Base-by-base conservation (phyloP, 2,888 invertebrate species). In the Pyrgus malvae region DNA sequence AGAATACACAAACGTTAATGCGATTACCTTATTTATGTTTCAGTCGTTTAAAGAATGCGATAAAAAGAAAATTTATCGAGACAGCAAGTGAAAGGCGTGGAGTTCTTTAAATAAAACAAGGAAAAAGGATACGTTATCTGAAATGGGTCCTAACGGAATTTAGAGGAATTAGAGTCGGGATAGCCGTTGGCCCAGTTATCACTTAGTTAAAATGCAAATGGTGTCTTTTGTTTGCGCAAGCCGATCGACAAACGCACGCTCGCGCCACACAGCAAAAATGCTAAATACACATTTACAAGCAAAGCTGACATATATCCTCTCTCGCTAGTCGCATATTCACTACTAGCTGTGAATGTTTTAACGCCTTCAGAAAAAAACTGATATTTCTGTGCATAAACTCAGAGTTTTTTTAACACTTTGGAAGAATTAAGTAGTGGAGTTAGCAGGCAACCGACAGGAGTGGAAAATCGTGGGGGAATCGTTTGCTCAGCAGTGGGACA, bases 181-280 rank as follows among this genome's bases (percentile, higher is more conserved):
- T 60, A 69, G 76, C 69, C 67, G 74, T 69, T 72, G 69, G 75
- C 70, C 73, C 74, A 78, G 83, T 85, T 83, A 85, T 84, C 82
- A 80, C 82, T 80, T 81, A 77, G 80, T 84, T 86, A 84, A 84
- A 85, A 86, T 88, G 89, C 80, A 87, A 88, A 89, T 86, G 80
- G 74, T 77, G 72, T 76, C 80, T 80, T 87, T 86, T 85, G 86
- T 87, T 83, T 81, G 74, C 69, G 68, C 66, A 64, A 61, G 65
- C 64, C 73, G 75, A 80, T 81, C 76, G 77, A 74, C 77, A 72
- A 54, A 64, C 63, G 65, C 61, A 70, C 64, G 63, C 67, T 65
- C 63, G 64, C 64, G 57, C 60, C 57, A 58, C 64, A 71, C 71
- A 67, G 66, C 66, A 76, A 81, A 84, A 81, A 83, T 81, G 75